Evolutionary conservation across 2,888 invertebrate genomes (phyloP).

Genomic region (Tillus elongatus): DNA sequence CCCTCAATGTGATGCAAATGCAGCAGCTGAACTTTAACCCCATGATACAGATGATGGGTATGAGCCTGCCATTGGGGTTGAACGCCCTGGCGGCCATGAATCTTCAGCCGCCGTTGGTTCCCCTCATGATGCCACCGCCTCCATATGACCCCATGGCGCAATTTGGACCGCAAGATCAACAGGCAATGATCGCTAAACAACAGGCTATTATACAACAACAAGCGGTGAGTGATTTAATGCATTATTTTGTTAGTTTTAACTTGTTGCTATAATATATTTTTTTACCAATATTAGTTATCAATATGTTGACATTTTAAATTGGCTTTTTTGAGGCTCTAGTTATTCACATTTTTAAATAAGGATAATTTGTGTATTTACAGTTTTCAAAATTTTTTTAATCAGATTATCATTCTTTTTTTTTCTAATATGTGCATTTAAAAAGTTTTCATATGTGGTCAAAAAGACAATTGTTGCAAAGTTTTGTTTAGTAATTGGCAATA

Average conservation of each 20-base stretch:
- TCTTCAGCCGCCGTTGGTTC: slow-evolving; percentile 83
- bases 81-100: slow-evolving; percentile 90
- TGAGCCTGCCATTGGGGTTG: slow-evolving; percentile 69
- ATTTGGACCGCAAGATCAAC: slow-evolving; percentile 46
- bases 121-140: slow-evolving; percentile 80
- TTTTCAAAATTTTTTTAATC: no score
- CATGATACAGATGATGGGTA: slow-evolving; percentile 81
- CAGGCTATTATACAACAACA: slow-evolving; percentile 60
- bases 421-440: no score
- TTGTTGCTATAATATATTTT: no score
- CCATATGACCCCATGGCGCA: slow-evolving; percentile 63
- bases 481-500: no score
- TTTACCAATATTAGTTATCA: slow-evolving; percentile 4
- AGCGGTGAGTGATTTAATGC: slow-evolving; percentile 46
- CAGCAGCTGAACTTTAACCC: slow-evolving; percentile 83
- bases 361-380: no score
- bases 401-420: no score
- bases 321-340: no score
- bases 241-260: no score
- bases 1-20: slow-evolving; percentile 74
- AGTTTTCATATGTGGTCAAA: no score
- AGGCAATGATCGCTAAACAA: slow-evolving; percentile 56
- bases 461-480: no score
- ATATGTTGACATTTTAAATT: background rate
- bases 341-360: no score